Conservation (phyloP, 1,140 invertebrate genomes). For the Drosophila teissieri region DNA sequence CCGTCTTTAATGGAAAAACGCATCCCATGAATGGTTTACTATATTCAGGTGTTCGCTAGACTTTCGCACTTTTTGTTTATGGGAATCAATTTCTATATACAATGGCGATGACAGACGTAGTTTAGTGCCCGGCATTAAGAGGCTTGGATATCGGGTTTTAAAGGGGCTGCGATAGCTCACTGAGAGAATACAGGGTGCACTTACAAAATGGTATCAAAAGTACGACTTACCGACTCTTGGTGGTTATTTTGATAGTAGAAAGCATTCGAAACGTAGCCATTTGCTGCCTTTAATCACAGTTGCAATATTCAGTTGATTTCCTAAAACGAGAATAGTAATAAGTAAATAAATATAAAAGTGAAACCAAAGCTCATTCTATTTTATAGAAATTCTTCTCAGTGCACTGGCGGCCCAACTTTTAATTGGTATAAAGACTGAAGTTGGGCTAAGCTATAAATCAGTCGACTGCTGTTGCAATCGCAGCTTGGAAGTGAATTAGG, state of each 20-base stretch:
- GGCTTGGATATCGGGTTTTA: background rate
- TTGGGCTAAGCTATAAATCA: conserved; percentile 5
- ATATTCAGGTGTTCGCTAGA: conserved; percentile 15
- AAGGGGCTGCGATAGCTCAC: background rate
- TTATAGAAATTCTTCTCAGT: conserved; percentile 1
- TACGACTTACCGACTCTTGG: too few species aligned
- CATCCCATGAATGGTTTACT: conserved; percentile 7
- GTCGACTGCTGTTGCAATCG: conserved; percentile 3
- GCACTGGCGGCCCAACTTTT: background rate
- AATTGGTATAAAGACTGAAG: conserved; percentile 22
- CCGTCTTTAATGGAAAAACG: conserved; percentile 9
- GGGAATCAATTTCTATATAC: conserved; percentile 24
- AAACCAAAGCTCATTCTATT: background rate
- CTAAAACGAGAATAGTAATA: too few species aligned
- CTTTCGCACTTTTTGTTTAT: conserved; percentile 22
- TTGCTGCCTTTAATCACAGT: too few species aligned
- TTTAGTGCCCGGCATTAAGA: conserved; percentile 24
- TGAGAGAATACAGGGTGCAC: background rate
- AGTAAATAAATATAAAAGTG: too few species aligned
- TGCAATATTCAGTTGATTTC: too few species aligned
- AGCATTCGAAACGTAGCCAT: too few species aligned
- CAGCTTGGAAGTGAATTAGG: conserved; percentile 3
- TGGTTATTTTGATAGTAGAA: too few species aligned
- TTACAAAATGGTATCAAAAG: background rate
- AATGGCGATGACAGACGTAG: background rate